Percentiles rank a stretch among this genome's conserved stretches.
phyloP scores from a whole-genome alignment of 2,113 vertebrate genomes.

The Proteles cristata region DNA sequence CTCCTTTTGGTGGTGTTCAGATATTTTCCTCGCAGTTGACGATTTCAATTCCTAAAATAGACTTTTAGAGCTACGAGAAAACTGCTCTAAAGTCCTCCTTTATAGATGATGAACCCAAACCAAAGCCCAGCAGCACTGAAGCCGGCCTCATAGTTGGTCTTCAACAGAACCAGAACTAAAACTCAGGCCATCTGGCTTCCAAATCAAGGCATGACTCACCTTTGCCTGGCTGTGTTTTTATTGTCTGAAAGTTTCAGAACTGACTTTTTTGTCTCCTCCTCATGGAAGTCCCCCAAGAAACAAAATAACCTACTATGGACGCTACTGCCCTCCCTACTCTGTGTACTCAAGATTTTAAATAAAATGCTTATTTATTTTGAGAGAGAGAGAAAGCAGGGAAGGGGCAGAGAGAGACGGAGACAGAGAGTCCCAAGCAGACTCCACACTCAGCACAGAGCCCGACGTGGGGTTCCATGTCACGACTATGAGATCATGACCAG shows the following conservation, averaged over 20 bases:
- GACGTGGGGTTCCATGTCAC: too few species aligned
- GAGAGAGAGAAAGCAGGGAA: too few species aligned
- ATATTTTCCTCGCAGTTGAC: background rate
- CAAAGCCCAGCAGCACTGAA: background rate
- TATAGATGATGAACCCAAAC: background rate
- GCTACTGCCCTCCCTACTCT: background rate
- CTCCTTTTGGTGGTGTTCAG: background rate
- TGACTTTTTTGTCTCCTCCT: background rate
- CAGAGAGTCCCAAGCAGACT: too few species aligned
- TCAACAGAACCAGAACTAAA: background rate
- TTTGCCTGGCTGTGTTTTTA: background rate
- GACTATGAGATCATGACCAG: too few species aligned
- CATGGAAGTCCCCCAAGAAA: background rate
- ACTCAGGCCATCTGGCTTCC: background rate
- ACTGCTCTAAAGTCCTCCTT: background rate
- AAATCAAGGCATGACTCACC: background rate
- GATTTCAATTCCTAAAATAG: conserved; percentile 8
- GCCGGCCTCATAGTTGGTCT: background rate
- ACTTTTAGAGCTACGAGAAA: conserved; percentile 22
- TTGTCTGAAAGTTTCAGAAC: conserved; percentile 6
- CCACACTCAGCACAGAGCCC: too few species aligned
- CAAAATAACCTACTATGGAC: background rate
- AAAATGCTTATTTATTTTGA: too few species aligned
- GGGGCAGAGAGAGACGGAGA: too few species aligned
- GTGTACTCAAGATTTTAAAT: background rate